Evolutionary conservation across 2,113 vertebrate genomes (phyloP).

Genomic region (Pelobates fuscus): DNA sequence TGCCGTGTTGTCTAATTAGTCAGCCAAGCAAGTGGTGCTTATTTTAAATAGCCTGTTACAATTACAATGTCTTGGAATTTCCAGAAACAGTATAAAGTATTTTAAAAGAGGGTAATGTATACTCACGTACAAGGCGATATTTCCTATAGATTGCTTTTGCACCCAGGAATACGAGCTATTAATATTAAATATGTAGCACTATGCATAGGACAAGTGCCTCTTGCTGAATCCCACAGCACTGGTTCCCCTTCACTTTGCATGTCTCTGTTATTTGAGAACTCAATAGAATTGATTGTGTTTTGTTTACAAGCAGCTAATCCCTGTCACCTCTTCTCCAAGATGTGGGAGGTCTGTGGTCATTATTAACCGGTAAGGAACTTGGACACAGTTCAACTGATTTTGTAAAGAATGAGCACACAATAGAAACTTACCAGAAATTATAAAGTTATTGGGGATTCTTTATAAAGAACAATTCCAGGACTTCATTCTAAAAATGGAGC

Average conservation of each 20-base stretch:
- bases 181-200: not conserved
- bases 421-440: no score
- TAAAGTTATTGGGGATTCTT: no score
- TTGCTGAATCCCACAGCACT: not conserved
- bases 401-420: no score
- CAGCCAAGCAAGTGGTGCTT: no score
- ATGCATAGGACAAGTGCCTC: not conserved
- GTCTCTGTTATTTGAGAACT: not conserved
- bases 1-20: no score
- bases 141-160: not conserved
- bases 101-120: no score
- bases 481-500: no score
- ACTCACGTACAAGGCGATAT: not conserved
- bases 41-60: no score
- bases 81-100: no score
- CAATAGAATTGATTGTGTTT: conserved; percentile 17
- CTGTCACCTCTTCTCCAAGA: conserved; percentile 30
- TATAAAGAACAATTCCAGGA: no score
- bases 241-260: not conserved
- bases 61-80: no score
- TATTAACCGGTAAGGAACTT: not conserved
- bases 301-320: conserved; percentile 32
- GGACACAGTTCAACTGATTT: not conserved
- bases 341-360: conserved; percentile 41
- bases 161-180: not conserved